phyloP scores from a whole-genome alignment of 2,113 vertebrate species.

The Strix aluco region DNA sequence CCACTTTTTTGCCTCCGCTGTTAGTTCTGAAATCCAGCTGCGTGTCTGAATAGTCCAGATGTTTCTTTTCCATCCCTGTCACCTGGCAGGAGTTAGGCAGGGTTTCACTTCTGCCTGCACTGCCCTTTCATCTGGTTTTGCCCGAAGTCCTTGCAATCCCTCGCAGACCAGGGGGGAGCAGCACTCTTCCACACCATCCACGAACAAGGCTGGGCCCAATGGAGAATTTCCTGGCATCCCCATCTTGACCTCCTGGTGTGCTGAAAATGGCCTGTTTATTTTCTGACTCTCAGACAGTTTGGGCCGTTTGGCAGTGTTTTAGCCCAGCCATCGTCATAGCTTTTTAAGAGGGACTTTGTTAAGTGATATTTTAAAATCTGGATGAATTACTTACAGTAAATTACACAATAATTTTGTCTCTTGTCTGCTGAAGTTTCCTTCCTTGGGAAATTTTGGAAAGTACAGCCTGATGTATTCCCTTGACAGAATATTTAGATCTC shows the following conservation, averaged over 20 bases:
- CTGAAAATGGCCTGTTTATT: background rate
- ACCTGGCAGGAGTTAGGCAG: background rate
- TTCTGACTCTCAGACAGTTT: background rate
- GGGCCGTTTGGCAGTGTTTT: background rate
- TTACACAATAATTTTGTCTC: background rate
- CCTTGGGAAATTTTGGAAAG: background rate
- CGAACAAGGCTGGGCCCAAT: background rate
- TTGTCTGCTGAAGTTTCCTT: background rate
- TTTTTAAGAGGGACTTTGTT: background rate
- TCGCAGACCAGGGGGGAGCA: background rate
- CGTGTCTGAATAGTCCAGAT: background rate
- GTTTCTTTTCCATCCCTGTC: background rate
- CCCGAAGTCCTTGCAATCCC: background rate
- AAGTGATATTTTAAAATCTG: background rate
- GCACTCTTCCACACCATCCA: background rate
- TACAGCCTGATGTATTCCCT: background rate
- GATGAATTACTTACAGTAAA: background rate
- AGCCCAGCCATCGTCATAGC: background rate
- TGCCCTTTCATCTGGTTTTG: background rate
- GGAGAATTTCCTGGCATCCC: background rate
- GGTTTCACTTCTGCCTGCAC: background rate
- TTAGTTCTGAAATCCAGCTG: background rate
- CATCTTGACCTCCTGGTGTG: background rate
- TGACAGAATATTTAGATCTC: background rate
- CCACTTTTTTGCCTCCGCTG: background rate